phyloP scores from a whole-genome alignment of 2,797 vertebrate genomes.

The Enteromius thamalakanensis region DNA sequence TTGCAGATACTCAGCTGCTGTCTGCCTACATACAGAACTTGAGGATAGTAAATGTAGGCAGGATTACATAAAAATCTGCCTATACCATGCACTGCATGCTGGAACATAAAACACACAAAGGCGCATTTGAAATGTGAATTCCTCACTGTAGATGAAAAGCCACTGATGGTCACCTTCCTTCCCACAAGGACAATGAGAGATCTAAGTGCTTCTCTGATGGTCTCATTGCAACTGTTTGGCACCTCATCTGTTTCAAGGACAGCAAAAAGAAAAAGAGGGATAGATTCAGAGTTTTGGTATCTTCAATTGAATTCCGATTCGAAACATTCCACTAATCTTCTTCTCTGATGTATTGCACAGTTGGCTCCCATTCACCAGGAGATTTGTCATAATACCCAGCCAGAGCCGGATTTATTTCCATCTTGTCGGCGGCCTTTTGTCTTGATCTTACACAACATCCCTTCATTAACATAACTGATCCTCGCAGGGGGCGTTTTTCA shows the following conservation, averaged over 20 bases:
- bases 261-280: conserved; percentile 34
- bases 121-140: conserved; percentile 28
- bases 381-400: conserved; percentile 80
- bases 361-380: conserved; percentile 74
- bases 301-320: conserved; percentile 69
- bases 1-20: background rate
- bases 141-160: conserved; percentile 28
- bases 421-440: conserved; percentile 60
- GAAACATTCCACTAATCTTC: conserved; percentile 69
- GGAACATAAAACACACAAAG: conserved; percentile 6
- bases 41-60: conserved; percentile 17
- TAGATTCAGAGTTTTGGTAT: conserved; percentile 55
- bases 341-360: conserved; percentile 75
- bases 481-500: conserved; percentile 44
- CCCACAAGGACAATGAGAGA: conserved; percentile 51
- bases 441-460: conserved; percentile 71
- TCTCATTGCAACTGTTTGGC: conserved; percentile 54
- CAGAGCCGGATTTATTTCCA: conserved; percentile 70
- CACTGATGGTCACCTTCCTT: conserved; percentile 42
- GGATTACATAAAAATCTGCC: conserved; percentile 15
- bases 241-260: conserved; percentile 53
- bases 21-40: conserved; percentile 27
- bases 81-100: background rate
- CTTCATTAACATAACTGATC: conserved; percentile 73
- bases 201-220: conserved; percentile 53